phyloP scores from a whole-genome alignment of 2,888 invertebrate genomes.

The Dryobota labecula region DNA sequence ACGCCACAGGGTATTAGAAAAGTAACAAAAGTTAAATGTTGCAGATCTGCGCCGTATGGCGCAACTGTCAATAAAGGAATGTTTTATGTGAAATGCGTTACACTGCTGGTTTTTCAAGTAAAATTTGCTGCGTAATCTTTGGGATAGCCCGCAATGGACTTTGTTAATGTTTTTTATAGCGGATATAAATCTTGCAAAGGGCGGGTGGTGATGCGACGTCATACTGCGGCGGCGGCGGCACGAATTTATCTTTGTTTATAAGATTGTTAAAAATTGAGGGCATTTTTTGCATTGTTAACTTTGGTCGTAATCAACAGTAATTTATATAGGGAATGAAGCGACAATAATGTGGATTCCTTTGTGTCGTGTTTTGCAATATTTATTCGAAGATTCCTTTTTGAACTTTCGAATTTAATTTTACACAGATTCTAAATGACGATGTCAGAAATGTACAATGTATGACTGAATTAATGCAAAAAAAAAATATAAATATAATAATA shows the following conservation, averaged over 20 bases:
- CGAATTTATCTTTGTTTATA: conserved; percentile 86
- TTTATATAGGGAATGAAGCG: conserved; percentile 71
- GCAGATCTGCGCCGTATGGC: conserved; percentile 80
- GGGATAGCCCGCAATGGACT: conserved; percentile 72
- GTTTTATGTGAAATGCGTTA: conserved; percentile 66
- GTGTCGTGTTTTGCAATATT: conserved; percentile 57
- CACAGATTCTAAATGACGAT: conserved; percentile 47
- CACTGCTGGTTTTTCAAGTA: conserved; percentile 74
- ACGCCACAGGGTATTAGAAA: conserved; percentile 80
- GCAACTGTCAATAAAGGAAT: conserved; percentile 74
- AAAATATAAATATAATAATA: no score
- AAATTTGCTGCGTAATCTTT: conserved; percentile 19
- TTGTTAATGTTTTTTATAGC: conserved; percentile 61
- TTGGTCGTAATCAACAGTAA: conserved; percentile 69
- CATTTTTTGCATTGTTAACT: conserved; percentile 78
- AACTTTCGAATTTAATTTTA: conserved; percentile 44
- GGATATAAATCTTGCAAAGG: conserved; percentile 81
- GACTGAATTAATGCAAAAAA: no score
- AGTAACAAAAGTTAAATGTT: conserved; percentile 81
- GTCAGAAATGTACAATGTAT: conserved; percentile 41
- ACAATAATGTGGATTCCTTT: conserved; percentile 69
- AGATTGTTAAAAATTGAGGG: conserved; percentile 79
- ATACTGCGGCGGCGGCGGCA: conserved; percentile 84
- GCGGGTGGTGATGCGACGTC: conserved; percentile 82
- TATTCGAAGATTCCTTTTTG: conserved; percentile 53